Base-by-base conservation (phyloP, 2,888 invertebrate genomes). In the Cryptocephalus primarius region DNA sequence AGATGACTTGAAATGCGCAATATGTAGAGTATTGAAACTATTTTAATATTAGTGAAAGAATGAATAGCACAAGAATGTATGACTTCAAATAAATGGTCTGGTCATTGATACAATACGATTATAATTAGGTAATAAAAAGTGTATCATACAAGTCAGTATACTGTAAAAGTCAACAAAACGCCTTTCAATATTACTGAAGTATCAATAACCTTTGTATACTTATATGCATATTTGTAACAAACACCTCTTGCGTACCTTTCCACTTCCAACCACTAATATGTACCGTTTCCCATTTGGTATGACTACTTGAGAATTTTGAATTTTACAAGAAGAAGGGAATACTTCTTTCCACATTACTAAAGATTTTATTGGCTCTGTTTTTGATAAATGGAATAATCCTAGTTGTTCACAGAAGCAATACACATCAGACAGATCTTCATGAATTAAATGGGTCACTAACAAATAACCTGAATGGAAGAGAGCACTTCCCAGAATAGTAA, bases 261-360 rank as follows among this genome's bases (percentile, higher is more conserved):
- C 84, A 61, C 81, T 81, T 4, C 87, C 85, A 43, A 87, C 83
- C 14, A 86, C 70, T 1, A 86, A 76, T 11, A 89, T 70, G 68
- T 86, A 89, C 74, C 83, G 82, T 42, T 82, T 76, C 6, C 82
- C 80, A 54, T 78, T 74, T 9, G 79, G 77, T 50, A 79, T 71
- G 55, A 75, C 74, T 34, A 60, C 59, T 1, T 61, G 60, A 4
- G 49, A 47, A 31, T 58, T 56, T n/a, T 58, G 14, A 12, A 62
- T 55, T 53, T 69, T 63, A 53, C 72, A 74, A 1, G 76, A 75
- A 22, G 66, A 63, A 1, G 83, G 79, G 66, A 75, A 84, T 13
- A 88, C 82, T 70, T 85, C 83, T 60, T 78, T 79, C 88, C 89
- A 89, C 33, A 86, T 69, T 9, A 88, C 79, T 44, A 89, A 69